Base-by-base conservation (phyloP, 2,888 invertebrate genomes). In the Meteorus cinctellus region DNA sequence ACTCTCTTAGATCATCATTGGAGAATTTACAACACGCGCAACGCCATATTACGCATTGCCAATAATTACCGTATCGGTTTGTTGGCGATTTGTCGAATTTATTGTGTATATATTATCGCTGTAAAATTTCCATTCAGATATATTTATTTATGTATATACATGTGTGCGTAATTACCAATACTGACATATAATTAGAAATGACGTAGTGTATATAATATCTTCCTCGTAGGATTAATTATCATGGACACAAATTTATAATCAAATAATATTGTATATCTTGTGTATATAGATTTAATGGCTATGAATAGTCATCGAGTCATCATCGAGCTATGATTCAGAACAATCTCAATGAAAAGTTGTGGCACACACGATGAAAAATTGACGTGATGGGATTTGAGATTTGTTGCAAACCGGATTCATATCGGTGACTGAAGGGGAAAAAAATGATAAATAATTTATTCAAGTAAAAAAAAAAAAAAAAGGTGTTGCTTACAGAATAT, bases 1-100 rank as follows among this genome's bases (percentile, higher is more conserved):
- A 60, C 69, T 69, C 77, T 76, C 78, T 84, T 84, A 82, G 82
- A 84, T 84, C 84, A 84, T 84, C 83, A 80, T 72, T 24, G n/a
- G 12, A 36, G 62, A 71, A 69, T 69, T 16, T 55, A 29, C 48
- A 48, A 16, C 16, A 16, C 14, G 48, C 48, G 59, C 29, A 60
- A 14, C 12, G 27, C 78, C 34, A 48, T 31, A 16, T 45, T 59
- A 71, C 34, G 68, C 59, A 45, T 65, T 66, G 59, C 63, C 63
- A 65, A 41, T 65, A 72, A 68, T 48, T 48, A 55, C 65, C 68
- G 62, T 48, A 29, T 74, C 67, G 55, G 55, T 71, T 51, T 48
- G n/a, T 29, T n/a, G n/a, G 16, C n/a, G 34, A 63, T 63, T 63
- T 63, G 63, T 63, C 63, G 63, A 63, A 63, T 63, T 63, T 63